Evolutionary conservation across 2,888 invertebrate species (phyloP), one percentile per base, ranked within the genome.

Genomic region (Lochmaea capreae): DNA sequence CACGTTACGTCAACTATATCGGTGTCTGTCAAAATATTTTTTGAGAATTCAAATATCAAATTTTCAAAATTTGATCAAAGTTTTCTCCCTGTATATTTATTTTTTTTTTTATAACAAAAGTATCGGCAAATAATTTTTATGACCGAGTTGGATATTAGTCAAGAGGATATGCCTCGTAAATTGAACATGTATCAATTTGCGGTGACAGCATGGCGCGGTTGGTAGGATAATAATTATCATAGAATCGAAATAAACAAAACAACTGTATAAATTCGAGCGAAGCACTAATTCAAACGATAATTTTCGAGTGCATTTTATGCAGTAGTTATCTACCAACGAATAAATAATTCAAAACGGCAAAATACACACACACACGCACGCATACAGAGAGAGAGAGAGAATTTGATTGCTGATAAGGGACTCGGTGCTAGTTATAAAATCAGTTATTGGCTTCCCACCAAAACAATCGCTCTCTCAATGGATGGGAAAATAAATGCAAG

Each of bases 361-460:
- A 33, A 59, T 3, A n/a, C 14, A 33, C 33, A 59, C 26, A 59
- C 12, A 9, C 16, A 54, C 16, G 9, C 16, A 54, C 8, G 9
- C 16, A 54, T 0, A 54, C 6, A 52, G 49, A 3, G 14, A 5
- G 67, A 67, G n/a, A 52, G 43, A 67, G 16, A 18, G 39, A 61
- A 22, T 54, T 69, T 49, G 69, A 69, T 69, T 69, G 46, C 46
- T 54, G 69, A 69, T 69, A 69, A 69, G 69, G 52, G 59, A 69
- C 69, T 52, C 43, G 10, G 14, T 49, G 62, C 61, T 62, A 69
- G 69, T 69, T 62, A 62, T 52, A 61, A 62, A 69, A 62, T 69
- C 62, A 18, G 69, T 62, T 69, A 69, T 69, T 69, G 69, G 61
- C 63, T 69, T 69, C 39, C 69, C 58, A 42, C 67, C 58, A 62